phyloP scores from a whole-genome alignment of 2,888 invertebrate genomes.

The Caenorhabditis panamensis region DNA sequence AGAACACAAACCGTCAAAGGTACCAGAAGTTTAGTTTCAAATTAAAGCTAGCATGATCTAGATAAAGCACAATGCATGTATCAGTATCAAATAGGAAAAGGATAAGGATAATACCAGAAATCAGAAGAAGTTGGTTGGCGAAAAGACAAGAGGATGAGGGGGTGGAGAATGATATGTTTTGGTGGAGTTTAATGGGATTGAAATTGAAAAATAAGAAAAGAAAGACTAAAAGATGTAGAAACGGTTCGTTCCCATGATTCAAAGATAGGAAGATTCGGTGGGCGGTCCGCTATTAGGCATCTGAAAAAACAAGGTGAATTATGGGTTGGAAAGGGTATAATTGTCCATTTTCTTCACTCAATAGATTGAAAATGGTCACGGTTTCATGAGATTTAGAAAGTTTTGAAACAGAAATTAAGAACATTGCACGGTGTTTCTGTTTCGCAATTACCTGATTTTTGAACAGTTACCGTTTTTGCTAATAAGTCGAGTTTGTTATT shows the following conservation, averaged over 20 bases:
- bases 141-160: background rate
- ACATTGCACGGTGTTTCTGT: no score
- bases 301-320: slow-evolving; percentile 41
- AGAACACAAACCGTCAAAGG: no score
- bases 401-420: background rate
- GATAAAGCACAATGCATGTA: background rate
- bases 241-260: background rate
- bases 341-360: no score
- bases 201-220: background rate
- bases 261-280: slow-evolving; percentile 55
- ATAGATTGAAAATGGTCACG: background rate
- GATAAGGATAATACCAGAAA: background rate
- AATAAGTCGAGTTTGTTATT: slow-evolving; percentile 43
- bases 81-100: no score
- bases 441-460: no score
- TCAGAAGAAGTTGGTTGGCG: background rate
- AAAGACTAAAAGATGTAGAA: background rate
- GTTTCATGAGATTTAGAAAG: background rate
- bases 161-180: background rate
- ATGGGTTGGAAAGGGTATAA: no score
- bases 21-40: no score
- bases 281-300: slow-evolving; percentile 59
- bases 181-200: background rate
- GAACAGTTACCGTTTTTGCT: slow-evolving; percentile 10
- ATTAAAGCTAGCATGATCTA: no score